Base-by-base conservation (phyloP, 2,797 vertebrate genomes). In the Kryptopterus vitreolus region DNA sequence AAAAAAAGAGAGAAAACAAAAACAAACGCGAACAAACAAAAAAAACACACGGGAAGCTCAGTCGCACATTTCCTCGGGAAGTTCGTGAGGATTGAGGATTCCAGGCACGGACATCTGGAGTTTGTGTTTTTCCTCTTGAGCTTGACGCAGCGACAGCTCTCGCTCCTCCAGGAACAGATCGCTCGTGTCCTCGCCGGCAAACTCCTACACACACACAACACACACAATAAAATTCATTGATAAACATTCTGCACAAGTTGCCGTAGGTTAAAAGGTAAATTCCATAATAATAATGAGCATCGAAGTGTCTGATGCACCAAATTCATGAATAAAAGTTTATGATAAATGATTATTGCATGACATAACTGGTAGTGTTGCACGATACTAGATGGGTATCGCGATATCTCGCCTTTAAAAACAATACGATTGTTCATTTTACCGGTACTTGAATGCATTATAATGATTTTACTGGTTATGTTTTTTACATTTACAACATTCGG, bases 31-130 rank as follows among this genome's bases (percentile, higher is more conserved):
- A 7, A 9, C 6, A 75, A 48, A 59, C 66, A 38, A 1, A 7
- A 9, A 9, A 75, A 48, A 59, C 66, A 38, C 33, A 15, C 16
- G 4, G 0, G 18, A 58, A 20, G 38, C 88, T 95, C 94, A 96
- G 92, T 96, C 95, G 77, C 95, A 96, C 96, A 96, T 96, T 91
- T 96, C 96, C 94, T 96, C 96, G 3, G 96, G 96, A 91, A 96
- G 94, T 92, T 96, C 95, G 87, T 96, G 95, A 90, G 95, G 95
- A 93, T 96, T 96, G 86, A 96, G 94, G 88, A 96, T 96, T 91
- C 96, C 96, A 81, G 96, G 96, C 81, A 96, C 96, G 85, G 95
- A 96, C 94, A 96, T 95, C 87, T 96, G 95, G 88, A 96, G 91
- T 92, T 96, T 96, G 92, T 95, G 95, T 85, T 96, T 96, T 85